Percentiles rank a stretch among this genome's conserved stretches.
phyloP scores from a whole-genome alignment of 2,113 vertebrate genomes.

The Anhinga rufa region DNA sequence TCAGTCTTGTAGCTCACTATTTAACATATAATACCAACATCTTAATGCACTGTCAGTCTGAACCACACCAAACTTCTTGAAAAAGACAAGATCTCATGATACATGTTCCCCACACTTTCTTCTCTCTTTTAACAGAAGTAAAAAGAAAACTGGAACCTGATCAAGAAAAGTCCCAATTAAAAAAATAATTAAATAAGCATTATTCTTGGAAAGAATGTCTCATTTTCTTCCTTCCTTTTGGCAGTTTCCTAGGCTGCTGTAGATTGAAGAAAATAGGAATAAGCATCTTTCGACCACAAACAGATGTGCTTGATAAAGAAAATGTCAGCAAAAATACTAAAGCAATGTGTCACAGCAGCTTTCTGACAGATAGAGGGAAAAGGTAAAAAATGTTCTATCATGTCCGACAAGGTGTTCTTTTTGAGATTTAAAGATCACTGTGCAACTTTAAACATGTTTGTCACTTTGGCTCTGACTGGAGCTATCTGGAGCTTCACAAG shows the following conservation, averaged over 20 bases:
- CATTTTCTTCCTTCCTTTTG: slow-evolving; percentile 65
- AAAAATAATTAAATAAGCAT: neutral
- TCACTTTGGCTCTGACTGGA: slow-evolving; percentile 94
- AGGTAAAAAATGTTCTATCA: slow-evolving; percentile 99
- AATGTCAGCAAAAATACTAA: slow-evolving; percentile 99
- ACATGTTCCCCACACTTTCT: neutral
- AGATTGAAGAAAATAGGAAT: slow-evolving; percentile 79
- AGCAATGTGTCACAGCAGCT: slow-evolving; percentile 89
- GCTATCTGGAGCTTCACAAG: slow-evolving; percentile 98
- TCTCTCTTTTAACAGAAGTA: neutral
- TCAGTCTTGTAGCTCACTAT: neutral
- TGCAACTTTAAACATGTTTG: slow-evolving; percentile 98
- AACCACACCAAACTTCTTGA: neutral
- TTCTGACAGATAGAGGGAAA: slow-evolving; percentile 94
- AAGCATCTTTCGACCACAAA: slow-evolving; percentile 88
- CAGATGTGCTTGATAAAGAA: slow-evolving; percentile 97
- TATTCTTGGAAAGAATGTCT: slow-evolving; percentile 70
- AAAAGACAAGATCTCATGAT: neutral
- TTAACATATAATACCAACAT: neutral
- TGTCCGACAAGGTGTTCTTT: slow-evolving; percentile 99
- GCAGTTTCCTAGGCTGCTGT: slow-evolving; percentile 53
- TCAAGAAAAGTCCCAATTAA: slow-evolving; percentile 1
- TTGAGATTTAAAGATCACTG: slow-evolving; percentile 99
- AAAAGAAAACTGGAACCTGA: neutral
- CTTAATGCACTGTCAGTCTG: neutral